These are phyloP conservation scores for Clusia tigrina DNA, from an alignment of 2,888 invertebrate genomes.

Conservation along the genomic window DNA sequence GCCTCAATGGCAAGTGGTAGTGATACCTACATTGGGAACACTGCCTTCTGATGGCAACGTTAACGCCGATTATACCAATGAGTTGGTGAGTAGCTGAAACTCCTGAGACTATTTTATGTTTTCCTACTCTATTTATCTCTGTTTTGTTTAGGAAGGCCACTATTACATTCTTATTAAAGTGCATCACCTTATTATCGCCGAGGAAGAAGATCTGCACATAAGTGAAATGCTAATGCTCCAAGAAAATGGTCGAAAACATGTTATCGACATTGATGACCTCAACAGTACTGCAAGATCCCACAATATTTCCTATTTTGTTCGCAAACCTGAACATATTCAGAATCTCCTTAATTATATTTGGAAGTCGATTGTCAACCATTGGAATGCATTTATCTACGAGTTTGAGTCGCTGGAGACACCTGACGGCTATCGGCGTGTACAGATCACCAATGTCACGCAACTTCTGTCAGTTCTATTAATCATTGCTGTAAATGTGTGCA, in stretches of 20 bases:
- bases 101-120: not conserved
- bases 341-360: conserved; percentile 73
- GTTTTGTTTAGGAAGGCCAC: conserved; percentile 44
- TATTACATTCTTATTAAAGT: conserved; percentile 77
- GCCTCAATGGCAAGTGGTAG: conserved; percentile 83
- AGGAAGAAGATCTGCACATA: conserved; percentile 75
- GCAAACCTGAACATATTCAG: conserved; percentile 71
- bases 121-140: not conserved
- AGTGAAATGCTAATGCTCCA: conserved; percentile 77
- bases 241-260: conserved; percentile 43
- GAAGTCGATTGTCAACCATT: conserved; percentile 75
- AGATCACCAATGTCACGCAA: conserved; percentile 54
- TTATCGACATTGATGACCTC: conserved; percentile 42
- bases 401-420: conserved; percentile 81
- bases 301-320: conserved; percentile 68
- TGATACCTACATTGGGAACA: conserved; percentile 68
- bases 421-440: conserved; percentile 49
- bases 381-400: conserved; percentile 82
- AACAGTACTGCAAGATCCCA: conserved; percentile 45
- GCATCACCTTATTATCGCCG: conserved; percentile 79
- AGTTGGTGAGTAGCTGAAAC: not conserved
- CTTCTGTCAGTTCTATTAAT: conserved; percentile 72
- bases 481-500: conserved; percentile 70
- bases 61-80: not conserved
- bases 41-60: not conserved